Evolutionary conservation across 1,140 invertebrate species (phyloP), one percentile per base, ranked within the genome.

Genomic region (Drosophila insularis): DNA sequence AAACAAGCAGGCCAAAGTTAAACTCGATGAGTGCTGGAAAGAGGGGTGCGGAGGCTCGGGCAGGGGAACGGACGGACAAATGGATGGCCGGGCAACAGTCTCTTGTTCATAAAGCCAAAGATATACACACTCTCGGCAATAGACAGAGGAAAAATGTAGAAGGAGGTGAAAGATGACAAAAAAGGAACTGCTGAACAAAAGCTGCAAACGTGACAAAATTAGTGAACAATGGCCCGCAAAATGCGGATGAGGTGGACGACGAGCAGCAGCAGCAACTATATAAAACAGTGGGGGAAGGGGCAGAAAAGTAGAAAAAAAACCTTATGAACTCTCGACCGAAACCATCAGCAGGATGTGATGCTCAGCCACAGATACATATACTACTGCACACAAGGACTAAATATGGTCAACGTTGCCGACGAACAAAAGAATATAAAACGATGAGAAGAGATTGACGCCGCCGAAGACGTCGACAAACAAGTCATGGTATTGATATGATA

Each of bases 121-220:
- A 63, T 46, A 62, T 67, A 50, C 60, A 17, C 43, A 55, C 37
- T 37, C 35, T 37, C 35, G 35, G 56, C 63, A 63, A 66, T 63
- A 55, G 61, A 27, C 8, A 68, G 32, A 55, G 21, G 23, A 56
- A 11, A 21, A 23, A 39, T n/a, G 35, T 37, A 58, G 50, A 31
- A 50, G 65, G 76, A 80, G 71, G 81, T 74, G 50, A 72, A 76
- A 82, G 80, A 82, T 76, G 80, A 68, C 66, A 14, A 50, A 70
- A 62, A 76, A 68, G 62, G 71, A 79, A 72, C 64, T 72, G 76
- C 76, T 71, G 55, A 85, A 82, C 74, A 89, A 86, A 89, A 89
- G 84, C 80, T 87, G 82, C 84, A 89, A 89, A 89, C 84, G 84
- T 89, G 84, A 89, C 84, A 89, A 89, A 89, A 89, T 89, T 89